Evolutionary conservation across 2,797 vertebrate genomes (phyloP).

Genomic region (Acanthis flammea): DNA sequence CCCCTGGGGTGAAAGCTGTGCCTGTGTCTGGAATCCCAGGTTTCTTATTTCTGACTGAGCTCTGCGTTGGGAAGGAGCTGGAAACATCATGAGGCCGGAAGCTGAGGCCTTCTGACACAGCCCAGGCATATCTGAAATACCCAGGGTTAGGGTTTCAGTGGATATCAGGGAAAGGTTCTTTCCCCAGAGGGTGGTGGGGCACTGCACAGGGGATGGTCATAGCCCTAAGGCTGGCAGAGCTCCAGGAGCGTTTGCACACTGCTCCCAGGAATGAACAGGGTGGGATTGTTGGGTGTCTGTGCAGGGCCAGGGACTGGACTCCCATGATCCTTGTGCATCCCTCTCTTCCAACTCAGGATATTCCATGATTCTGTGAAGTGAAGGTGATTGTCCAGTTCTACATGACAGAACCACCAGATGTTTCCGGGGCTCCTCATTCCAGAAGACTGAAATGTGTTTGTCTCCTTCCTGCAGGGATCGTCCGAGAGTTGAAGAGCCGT

Average conservation of each 20-base stretch:
- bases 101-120: background rate
- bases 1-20: background rate
- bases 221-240: background rate
- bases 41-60: background rate
- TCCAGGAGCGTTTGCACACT: rapidly evolving
- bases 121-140: background rate
- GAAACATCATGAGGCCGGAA: background rate
- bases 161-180: background rate
- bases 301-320: background rate
- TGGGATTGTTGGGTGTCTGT: background rate
- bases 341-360: background rate
- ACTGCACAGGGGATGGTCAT: background rate
- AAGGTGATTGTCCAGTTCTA: background rate
- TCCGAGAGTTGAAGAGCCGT: constrained; percentile 95
- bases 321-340: background rate
- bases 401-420: background rate
- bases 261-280: background rate
- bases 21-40: background rate
- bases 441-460: constrained; percentile 2
- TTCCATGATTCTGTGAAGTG: background rate
- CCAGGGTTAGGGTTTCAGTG: background rate
- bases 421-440: background rate
- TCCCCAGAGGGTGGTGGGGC: background rate
- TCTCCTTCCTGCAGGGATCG: constrained; percentile 83
- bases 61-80: background rate